Conservation (phyloP, 2,113 vertebrate species). For the Neofelis nebulosa region DNA sequence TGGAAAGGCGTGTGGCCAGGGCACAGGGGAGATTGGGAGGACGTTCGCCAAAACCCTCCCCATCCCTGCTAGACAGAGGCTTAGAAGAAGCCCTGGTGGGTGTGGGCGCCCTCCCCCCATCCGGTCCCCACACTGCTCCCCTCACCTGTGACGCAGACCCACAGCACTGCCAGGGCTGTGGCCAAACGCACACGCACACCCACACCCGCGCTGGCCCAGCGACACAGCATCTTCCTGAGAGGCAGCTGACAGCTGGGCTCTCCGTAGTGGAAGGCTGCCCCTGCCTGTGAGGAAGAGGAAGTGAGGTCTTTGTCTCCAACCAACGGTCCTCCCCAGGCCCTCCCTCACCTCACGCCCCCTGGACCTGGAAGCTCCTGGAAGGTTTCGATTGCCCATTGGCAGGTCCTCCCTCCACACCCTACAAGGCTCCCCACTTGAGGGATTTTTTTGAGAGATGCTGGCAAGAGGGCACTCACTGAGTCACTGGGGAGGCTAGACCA, state of each 20-base stretch:
- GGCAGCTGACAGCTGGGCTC: conserved; percentile 51
- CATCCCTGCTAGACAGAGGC: background rate
- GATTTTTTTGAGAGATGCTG: background rate
- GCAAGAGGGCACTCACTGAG: background rate
- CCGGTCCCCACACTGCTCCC: background rate
- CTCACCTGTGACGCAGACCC: conserved; percentile 74
- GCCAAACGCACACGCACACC: background rate
- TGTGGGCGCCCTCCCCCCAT: background rate
- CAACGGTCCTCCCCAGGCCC: background rate
- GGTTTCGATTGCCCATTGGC: background rate
- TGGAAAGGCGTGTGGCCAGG: background rate
- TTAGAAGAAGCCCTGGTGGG: background rate
- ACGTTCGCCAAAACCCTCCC: background rate
- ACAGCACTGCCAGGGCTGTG: conserved; percentile 32
- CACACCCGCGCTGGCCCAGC: background rate
- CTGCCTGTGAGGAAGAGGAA: conserved; percentile 37
- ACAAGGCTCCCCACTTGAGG: background rate
- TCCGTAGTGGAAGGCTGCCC: background rate
- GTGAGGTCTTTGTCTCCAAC: background rate
- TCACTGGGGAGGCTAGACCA: background rate
- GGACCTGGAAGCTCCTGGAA: background rate
- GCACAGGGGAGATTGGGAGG: background rate
- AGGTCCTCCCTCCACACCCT: background rate
- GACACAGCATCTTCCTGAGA: conserved; percentile 46
- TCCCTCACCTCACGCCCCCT: background rate